Evolutionary conservation across 2,888 invertebrate genomes (phyloP).

Genomic region (Amblyjoppa fuscipennis): DNA sequence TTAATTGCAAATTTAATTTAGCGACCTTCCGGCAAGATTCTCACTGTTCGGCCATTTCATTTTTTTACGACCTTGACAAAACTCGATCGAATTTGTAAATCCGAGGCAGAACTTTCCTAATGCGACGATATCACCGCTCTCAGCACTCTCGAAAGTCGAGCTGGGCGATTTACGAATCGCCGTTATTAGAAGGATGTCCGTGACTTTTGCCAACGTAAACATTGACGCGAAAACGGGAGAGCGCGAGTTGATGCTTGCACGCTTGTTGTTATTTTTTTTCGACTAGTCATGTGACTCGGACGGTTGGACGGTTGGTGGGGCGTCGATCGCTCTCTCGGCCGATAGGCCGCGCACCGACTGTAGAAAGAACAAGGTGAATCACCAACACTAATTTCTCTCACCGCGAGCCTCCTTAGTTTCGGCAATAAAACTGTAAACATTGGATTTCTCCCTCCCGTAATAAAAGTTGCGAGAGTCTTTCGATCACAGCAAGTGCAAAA

Average conservation of each 20-base stretch:
- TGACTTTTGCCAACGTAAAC: neutral
- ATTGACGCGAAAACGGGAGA: neutral
- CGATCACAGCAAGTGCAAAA: too few species aligned
- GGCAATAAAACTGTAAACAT: neutral
- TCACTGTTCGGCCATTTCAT: too few species aligned
- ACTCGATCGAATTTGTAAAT: too few species aligned
- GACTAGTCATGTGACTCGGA: neutral
- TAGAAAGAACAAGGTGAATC: neutral
- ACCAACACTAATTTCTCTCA: neutral
- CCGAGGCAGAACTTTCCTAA: too few species aligned
- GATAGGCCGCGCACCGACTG: neutral
- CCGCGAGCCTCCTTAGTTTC: neutral
- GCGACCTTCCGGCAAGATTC: too few species aligned
- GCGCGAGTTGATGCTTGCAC: neutral
- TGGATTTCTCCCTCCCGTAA: neutral
- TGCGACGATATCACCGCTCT: too few species aligned
- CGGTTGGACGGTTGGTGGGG: neutral
- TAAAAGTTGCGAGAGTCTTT: neutral
- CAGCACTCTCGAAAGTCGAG: neutral
- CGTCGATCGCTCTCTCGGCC: neutral
- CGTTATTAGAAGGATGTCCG: neutral
- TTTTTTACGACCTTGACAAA: too few species aligned
- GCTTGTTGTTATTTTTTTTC: neutral
- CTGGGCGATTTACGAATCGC: neutral
- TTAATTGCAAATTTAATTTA: too few species aligned